phyloP scores from a whole-genome alignment of 2,888 invertebrate species.

The Tuta absoluta region DNA sequence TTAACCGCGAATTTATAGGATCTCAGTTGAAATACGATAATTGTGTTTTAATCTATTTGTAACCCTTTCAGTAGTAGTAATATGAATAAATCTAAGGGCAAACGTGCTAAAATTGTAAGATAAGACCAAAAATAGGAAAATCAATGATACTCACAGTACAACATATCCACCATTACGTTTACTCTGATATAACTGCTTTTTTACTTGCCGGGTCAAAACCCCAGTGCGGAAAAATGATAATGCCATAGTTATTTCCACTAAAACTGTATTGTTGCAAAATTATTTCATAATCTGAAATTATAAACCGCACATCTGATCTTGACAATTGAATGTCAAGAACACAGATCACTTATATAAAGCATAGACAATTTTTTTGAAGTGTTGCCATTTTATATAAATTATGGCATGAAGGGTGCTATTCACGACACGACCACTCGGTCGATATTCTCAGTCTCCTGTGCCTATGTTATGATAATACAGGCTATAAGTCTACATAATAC shows the following conservation, averaged over 20 bases:
- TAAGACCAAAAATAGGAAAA: conserved; percentile 29
- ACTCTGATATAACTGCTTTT: conserved; percentile 66
- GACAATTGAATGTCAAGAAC: conserved; percentile 34
- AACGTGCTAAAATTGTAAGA: background rate
- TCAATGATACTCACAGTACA: conserved; percentile 83
- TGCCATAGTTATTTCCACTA: conserved; percentile 53
- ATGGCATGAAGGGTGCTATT: background rate
- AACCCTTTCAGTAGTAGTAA: background rate
- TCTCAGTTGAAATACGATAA: no score
- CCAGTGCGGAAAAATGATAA: conserved; percentile 70
- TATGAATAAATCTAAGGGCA: background rate
- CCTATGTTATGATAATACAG: no score
- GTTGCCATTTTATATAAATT: background rate
- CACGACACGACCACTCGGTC: conserved; percentile 2
- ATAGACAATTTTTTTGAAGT: conserved; percentile 7
- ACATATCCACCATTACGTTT: conserved; percentile 85
- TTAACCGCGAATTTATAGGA: no score
- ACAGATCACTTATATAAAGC: no score
- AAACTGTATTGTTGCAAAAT: conserved; percentile 32
- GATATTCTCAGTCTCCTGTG: no score
- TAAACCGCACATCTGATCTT: conserved; percentile 41
- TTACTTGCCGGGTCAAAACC: conserved; percentile 62
- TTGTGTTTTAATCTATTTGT: no score
- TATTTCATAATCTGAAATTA: conserved; percentile 53
- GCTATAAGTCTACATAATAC: no score